phyloP scores from a whole-genome alignment of 1,140 invertebrate species.

The Drosophila bifasciata region DNA sequence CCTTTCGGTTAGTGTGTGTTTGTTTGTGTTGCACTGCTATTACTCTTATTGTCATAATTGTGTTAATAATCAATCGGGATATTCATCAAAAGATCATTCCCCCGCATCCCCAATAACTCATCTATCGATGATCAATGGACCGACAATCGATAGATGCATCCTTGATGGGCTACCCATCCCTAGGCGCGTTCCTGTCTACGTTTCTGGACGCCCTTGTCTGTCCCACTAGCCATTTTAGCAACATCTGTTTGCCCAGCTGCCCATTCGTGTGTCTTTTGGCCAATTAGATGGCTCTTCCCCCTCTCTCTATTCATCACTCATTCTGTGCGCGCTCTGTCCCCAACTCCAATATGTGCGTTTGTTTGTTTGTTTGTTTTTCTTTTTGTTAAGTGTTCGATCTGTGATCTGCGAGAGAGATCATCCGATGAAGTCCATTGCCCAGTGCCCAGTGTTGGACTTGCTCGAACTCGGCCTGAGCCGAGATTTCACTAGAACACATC shows the following conservation, averaged over 20 bases:
- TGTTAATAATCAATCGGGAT: conserved; percentile 9
- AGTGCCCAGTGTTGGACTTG: conserved; percentile 14
- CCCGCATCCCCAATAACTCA: conserved; percentile 10
- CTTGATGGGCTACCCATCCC: neutral
- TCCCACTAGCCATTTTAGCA: conserved; percentile 67
- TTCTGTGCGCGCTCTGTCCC: conserved; percentile 3
- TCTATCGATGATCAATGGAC: conserved; percentile 14
- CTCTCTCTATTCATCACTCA: neutral
- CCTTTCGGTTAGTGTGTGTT: conserved; percentile 29
- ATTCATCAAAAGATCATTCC: conserved; percentile 17
- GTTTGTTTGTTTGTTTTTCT: conserved; percentile 24
- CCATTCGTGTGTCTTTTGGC: conserved; percentile 50
- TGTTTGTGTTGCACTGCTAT: conserved; percentile 48
- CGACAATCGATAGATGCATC: too few relatives aligned
- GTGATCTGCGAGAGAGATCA: conserved; percentile 21
- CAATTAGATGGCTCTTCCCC: conserved; percentile 28
- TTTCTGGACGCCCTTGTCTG: conserved; percentile 33
- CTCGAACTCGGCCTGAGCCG: neutral
- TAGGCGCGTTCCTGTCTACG: neutral
- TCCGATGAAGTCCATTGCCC: conserved; percentile 28
- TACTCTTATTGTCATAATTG: conserved; percentile 30
- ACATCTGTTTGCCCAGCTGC: conserved; percentile 67
- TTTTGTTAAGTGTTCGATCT: conserved; percentile 40
- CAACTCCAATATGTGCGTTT: conserved; percentile 22
- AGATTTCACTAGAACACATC: conserved; percentile 29